Percentiles rank a stretch among this genome's conserved stretches.
Evolutionary conservation across 2,113 vertebrate species (phyloP).

Genomic region (Ovis canadensis): DNA sequence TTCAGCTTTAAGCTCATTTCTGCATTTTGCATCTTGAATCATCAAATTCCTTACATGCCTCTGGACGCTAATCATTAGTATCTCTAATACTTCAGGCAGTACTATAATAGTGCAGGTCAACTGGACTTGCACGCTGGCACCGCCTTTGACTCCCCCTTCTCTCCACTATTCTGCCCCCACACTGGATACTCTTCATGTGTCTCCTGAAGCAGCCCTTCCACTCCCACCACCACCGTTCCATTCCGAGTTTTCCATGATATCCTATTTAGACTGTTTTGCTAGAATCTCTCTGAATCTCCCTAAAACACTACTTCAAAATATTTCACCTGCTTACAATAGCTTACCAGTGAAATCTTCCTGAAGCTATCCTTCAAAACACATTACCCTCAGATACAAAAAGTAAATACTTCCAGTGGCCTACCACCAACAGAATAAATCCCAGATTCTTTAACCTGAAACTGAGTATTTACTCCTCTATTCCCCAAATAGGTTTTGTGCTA

Average conservation of each 20-base stretch:
- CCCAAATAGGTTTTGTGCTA: neutral
- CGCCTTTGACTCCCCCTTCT: neutral
- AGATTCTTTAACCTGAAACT: conserved; percentile 24
- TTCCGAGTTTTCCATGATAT: neutral
- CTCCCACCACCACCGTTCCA: neutral
- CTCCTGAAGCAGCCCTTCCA: neutral
- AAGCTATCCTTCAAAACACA: neutral
- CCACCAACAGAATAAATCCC: neutral
- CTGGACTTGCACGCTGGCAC: neutral
- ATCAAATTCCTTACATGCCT: neutral
- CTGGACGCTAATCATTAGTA: neutral
- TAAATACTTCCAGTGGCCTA: neutral
- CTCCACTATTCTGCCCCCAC: neutral
- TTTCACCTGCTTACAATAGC: neutral
- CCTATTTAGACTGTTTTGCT: neutral
- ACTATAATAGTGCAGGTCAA: neutral
- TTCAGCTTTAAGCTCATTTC: neutral
- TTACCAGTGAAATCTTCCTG: neutral
- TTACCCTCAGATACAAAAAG: neutral
- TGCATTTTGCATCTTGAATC: neutral
- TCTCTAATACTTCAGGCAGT: neutral
- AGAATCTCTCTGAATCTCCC: neutral
- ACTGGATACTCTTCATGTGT: neutral
- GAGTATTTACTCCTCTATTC: neutral
- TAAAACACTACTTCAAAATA: conserved; percentile 15